A percentile compares a stretch with the other conserved stretches of the same genome.
phyloP scores from a whole-genome alignment of 2,797 vertebrate species.

The Malurus splendens region DNA sequence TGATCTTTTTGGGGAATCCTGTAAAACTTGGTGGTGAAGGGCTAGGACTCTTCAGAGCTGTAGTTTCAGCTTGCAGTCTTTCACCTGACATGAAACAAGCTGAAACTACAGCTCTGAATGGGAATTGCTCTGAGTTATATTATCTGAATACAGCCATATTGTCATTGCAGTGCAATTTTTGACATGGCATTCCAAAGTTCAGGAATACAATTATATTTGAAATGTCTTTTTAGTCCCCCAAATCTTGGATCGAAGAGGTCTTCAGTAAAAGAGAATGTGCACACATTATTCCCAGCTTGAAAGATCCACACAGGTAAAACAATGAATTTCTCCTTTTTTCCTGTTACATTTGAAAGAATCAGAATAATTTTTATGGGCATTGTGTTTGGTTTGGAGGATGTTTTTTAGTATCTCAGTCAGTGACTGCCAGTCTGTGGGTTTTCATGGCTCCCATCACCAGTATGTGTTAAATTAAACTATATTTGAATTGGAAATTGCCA shows the following conservation, averaged over 20 bases:
- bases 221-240: constrained; percentile 74
- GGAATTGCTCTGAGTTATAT: neutral
- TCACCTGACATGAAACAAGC: neutral
- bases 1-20: neutral
- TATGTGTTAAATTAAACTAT: neutral
- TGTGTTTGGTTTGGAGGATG: neutral
- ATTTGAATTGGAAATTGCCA: neutral
- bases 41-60: neutral
- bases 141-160: neutral
- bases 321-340: neutral
- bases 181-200: neutral
- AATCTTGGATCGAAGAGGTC: constrained; percentile 88
- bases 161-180: neutral
- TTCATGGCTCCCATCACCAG: neutral
- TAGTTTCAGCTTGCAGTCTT: neutral
- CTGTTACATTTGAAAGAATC: neutral
- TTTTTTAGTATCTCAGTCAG: neutral
- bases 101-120: too few species aligned
- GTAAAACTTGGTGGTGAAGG: neutral
- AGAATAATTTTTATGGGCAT: neutral
- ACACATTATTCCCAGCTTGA: constrained; percentile 83
- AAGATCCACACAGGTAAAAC: constrained; percentile 87
- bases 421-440: neutral
- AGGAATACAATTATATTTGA: neutral
- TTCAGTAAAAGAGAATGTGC: constrained; percentile 91